Conservation (phyloP, 2,888 invertebrate species). For the Chorisops tibialis region DNA sequence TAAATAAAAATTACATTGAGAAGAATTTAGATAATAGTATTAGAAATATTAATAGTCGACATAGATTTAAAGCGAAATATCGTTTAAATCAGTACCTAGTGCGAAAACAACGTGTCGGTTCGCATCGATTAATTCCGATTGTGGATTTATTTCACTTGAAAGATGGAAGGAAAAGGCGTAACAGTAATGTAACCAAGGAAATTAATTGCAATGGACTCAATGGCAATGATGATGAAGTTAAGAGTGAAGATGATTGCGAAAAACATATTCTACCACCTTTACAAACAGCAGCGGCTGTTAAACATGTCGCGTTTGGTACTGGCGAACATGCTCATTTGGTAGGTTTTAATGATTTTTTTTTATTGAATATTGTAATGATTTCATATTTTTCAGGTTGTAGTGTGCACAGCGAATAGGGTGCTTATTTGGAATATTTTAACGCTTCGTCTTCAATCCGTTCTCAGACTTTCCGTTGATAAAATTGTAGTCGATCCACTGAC, state of each 20-base stretch:
- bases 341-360: constrained; percentile 13
- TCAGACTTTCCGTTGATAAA: constrained; percentile 46
- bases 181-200: background rate
- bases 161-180: background rate
- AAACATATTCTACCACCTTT: constrained; percentile 13
- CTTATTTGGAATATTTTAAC: constrained; percentile 67
- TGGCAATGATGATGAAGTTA: background rate
- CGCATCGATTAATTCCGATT: constrained; percentile 40
- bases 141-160: constrained; percentile 41
- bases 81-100: constrained; percentile 37
- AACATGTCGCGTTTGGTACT: constrained; percentile 46
- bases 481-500: constrained; percentile 61
- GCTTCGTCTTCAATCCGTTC: constrained; percentile 60
- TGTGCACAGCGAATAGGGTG: constrained; percentile 55
- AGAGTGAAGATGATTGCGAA: background rate
- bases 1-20: constrained; percentile 17
- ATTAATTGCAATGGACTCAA: constrained; percentile 3
- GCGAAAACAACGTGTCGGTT: constrained; percentile 33
- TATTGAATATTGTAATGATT: background rate
- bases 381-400: constrained; percentile 40
- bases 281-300: constrained; percentile 41
- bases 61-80: constrained; percentile 48
- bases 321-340: constrained; percentile 47
- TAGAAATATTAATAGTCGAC: constrained; percentile 37
- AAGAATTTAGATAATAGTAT: constrained; percentile 36